Base-by-base conservation (phyloP, 2,888 invertebrate species). In the Autographa pulchrina region DNA sequence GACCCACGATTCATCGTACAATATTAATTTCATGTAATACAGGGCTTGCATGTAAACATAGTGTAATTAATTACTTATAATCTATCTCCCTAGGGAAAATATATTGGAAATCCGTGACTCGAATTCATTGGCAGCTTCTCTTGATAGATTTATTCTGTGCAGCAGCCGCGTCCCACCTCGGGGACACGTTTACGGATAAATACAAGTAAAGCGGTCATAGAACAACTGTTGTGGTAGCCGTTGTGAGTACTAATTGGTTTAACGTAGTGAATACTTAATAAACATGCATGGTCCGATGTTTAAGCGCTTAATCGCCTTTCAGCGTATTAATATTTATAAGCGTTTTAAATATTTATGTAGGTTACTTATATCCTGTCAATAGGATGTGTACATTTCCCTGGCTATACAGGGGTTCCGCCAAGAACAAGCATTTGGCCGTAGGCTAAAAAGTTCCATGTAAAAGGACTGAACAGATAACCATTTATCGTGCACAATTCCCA, bases 161-260 rank as follows among this genome's bases (percentile, higher is more conserved):
- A 65, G 54, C 54, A 56, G 54, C 54, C 54, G 54, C 25, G 54
- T 56, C 54, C 54, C 54, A 56, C 54, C 54, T 25, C 11, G 54
- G 60, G 41, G 16, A 52, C 62, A 69, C 65, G 48, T 35, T 20
- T 48, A 59, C 59, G 35, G 70, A 68, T 73, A 70, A 65, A 62
- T 73, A 82, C 80, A 78, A 74, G 76, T 72, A 69, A 73, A 80
- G 65, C 68, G 70, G 70, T 65, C 43, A 62, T 65, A 75, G 68
- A 72, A 83, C 84, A 84, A 79, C 81, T 70, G 71, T 75, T 74
- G 63, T 62, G 59, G 78, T 60, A 72, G 70, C 78, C 80, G 82
- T 77, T 70, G 76, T 78, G 93, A 90, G 93, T 93, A 92, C 89
- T 92, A 92, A 93, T 93, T 88, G 88, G 87, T 89, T 91, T 90